Evolutionary conservation across 2,113 vertebrate genomes (phyloP).

Genomic region (Craseonycteris thonglongyai): DNA sequence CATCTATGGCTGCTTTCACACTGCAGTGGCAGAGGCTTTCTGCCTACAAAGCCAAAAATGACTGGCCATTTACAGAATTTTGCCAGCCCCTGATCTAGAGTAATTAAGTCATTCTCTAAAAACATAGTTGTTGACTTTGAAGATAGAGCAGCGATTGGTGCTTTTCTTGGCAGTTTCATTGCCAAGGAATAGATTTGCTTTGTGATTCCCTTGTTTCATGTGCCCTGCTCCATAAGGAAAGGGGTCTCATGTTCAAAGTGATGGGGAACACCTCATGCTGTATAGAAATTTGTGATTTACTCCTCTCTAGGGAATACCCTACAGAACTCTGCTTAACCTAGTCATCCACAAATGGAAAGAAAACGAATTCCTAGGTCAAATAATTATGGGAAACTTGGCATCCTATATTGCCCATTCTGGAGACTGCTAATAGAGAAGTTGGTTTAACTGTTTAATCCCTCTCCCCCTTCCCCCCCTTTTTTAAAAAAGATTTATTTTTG

Average conservation of each 20-base stretch:
- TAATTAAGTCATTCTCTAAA: neutral
- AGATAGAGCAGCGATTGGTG: neutral
- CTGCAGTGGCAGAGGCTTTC: neutral
- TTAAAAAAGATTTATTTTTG: too few species aligned
- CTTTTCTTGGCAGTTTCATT: neutral
- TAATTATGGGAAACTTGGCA: neutral
- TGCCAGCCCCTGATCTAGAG: neutral
- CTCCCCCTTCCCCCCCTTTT: neutral
- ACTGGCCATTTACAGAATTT: neutral
- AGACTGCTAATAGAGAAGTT: neutral
- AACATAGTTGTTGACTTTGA: neutral
- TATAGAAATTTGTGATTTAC: neutral
- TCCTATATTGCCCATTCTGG: neutral
- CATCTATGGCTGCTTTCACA: neutral
- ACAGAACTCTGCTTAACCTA: neutral
- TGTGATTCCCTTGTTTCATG: neutral
- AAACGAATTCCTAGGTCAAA: neutral
- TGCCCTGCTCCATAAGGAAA: neutral
- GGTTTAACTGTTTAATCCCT: neutral
- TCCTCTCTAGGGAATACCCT: neutral
- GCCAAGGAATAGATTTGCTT: neutral
- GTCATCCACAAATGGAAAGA: neutral
- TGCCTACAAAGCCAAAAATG: neutral
- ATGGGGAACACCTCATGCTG: too few species aligned
- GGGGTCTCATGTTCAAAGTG: neutral